A percentile compares a stretch with the other conserved stretches of the same genome.
phyloP scores from a whole-genome alignment of 23 tunicate species.

The Trididemnum miniatum region DNA sequence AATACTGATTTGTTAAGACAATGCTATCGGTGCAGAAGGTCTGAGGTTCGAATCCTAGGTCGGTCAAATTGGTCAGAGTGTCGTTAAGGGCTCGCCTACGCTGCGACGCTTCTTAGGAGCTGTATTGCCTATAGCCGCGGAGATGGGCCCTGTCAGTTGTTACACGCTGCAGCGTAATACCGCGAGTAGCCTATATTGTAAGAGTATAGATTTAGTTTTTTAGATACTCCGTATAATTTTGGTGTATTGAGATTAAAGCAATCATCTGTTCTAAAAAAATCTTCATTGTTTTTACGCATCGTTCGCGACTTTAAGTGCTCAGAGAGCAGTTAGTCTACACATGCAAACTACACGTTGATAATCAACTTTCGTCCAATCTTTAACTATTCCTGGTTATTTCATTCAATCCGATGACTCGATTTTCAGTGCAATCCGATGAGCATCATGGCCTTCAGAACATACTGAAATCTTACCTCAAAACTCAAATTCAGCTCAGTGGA shows the following conservation, averaged over 20 bases:
- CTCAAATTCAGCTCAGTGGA: conserved; percentile 1
- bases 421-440: background rate
- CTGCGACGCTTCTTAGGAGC: background rate
- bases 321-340: too few species aligned
- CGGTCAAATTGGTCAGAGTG: background rate
- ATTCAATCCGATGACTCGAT: too few species aligned
- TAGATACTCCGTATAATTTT: too few species aligned
- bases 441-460: background rate
- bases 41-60: background rate
- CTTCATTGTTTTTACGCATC: too few species aligned
- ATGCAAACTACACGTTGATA: too few species aligned
- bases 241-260: too few species aligned
- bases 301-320: too few species aligned
- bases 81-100: background rate
- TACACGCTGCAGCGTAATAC: background rate
- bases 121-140: background rate
- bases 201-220: background rate
- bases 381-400: too few species aligned
- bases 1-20: background rate
- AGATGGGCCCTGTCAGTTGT: background rate
- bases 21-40: background rate
- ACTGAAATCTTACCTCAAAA: background rate
- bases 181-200: too few species aligned
- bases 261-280: too few species aligned
- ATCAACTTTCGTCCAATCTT: too few species aligned